phyloP scores from a whole-genome alignment of 2,797 vertebrate species.

The Sparidentex hasta region DNA sequence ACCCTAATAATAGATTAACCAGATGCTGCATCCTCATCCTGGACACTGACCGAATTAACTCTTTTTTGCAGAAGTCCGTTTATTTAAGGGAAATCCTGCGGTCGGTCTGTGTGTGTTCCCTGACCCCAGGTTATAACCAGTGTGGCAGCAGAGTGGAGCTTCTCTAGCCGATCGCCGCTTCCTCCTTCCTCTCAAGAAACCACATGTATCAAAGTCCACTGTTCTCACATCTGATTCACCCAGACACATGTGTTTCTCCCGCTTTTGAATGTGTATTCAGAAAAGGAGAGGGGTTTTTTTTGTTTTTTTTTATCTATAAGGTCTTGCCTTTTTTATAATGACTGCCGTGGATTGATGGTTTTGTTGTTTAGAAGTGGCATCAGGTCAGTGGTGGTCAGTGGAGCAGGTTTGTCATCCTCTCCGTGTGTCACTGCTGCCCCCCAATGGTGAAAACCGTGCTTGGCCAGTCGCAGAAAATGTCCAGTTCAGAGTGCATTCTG shows the following conservation, averaged over 20 bases:
- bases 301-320: neutral
- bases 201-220: constrained; percentile 35
- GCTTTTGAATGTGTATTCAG: constrained; percentile 2
- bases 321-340: constrained; percentile 12
- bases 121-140: constrained; percentile 25
- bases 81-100: constrained; percentile 61
- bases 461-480: constrained; percentile 29
- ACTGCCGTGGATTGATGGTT: neutral
- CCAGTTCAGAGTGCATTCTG: neutral
- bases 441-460: constrained; percentile 60
- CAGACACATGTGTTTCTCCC: constrained; percentile 3
- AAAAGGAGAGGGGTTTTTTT: neutral
- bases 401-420: constrained; percentile 18
- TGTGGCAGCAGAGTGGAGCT: constrained; percentile 24
- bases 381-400: constrained; percentile 51
- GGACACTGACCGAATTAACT: constrained; percentile 21
- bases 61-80: constrained; percentile 51
- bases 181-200: constrained; percentile 45
- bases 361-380: constrained; percentile 11
- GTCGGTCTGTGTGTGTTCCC: constrained; percentile 13
- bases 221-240: constrained; percentile 43
- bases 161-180: constrained; percentile 47
- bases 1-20: constrained; percentile 30
- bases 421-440: constrained; percentile 72
- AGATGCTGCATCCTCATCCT: constrained; percentile 24